Evolutionary conservation across 2,888 invertebrate species (phyloP).

Genomic region (Ceramica pisi): DNA sequence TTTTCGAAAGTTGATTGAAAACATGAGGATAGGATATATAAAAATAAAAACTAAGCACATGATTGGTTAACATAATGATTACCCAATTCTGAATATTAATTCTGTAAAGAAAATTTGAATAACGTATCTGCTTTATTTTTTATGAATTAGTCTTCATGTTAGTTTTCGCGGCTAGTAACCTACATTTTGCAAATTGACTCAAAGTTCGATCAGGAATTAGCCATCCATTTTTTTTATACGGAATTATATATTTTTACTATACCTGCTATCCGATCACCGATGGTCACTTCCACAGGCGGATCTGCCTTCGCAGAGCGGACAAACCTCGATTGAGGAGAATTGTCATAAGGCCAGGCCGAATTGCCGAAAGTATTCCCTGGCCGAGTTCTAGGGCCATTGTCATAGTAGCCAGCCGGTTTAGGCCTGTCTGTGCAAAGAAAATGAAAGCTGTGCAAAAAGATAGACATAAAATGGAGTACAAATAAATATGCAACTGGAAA

Average conservation of each 20-base stretch:
- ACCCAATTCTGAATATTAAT: no score
- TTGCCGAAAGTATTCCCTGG: constrained; percentile 25
- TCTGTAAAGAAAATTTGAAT: no score
- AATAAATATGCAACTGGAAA: not conserved
- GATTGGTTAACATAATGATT: no score
- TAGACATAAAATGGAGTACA: not conserved
- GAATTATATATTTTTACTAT: constrained; percentile 10
- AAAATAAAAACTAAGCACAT: no score
- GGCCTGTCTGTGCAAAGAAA: constrained; percentile 52
- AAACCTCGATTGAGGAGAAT: constrained; percentile 33
- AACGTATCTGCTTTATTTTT: no score
- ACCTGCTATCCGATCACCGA: constrained; percentile 62
- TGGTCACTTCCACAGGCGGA: constrained; percentile 28
- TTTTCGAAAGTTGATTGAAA: no score
- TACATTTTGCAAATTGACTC: not conserved
- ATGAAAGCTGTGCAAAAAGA: constrained; percentile 24
- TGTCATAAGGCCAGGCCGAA: constrained; percentile 44
- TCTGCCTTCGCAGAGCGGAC: constrained; percentile 24
- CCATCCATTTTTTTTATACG: not conserved
- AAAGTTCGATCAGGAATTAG: not conserved
- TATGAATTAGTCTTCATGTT: no score
- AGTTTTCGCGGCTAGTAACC: no score
- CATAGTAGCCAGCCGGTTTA: constrained; percentile 44
- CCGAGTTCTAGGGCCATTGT: constrained; percentile 24
- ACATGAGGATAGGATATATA: no score